phyloP scores from a whole-genome alignment of 2,888 invertebrate species.

The Bibio marci region DNA sequence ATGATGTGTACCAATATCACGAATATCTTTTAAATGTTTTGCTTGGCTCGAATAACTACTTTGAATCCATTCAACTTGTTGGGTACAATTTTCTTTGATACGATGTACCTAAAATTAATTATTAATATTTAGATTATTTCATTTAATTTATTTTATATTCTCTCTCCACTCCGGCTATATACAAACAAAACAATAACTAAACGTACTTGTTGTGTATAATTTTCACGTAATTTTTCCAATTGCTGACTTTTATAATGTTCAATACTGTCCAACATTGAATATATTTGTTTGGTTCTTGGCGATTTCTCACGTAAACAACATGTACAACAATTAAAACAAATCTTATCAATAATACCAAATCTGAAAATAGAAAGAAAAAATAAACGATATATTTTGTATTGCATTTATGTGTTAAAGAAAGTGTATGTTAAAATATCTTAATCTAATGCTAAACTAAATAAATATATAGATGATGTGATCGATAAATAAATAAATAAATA shows the following conservation, averaged over 20 bases:
- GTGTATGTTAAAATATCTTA: no score
- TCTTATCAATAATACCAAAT: slow-evolving; percentile 48
- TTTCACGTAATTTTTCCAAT: slow-evolving; percentile 72
- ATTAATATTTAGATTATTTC: no score
- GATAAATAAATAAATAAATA: no score
- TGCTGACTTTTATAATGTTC: slow-evolving; percentile 81
- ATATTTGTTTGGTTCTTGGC: slow-evolving; percentile 67
- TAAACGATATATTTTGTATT: no score
- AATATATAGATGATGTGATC: no score
- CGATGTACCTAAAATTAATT: slow-evolving; percentile 53
- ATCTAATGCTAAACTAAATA: no score
- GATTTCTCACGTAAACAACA: slow-evolving; percentile 57
- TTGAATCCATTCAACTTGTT: slow-evolving; percentile 88
- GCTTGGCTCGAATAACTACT: slow-evolving; percentile 80
- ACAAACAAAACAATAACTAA: background rate
- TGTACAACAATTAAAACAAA: slow-evolving; percentile 41
- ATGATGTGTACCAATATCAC: slow-evolving; percentile 82
- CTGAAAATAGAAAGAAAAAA: slow-evolving; percentile 31
- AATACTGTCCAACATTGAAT: slow-evolving; percentile 76
- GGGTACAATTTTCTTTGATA: slow-evolving; percentile 84
- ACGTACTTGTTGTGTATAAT: slow-evolving; percentile 72
- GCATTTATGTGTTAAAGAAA: no score
- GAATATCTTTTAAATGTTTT: slow-evolving; percentile 68
- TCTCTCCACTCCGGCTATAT: no score
- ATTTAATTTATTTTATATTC: no score